Base-by-base conservation (phyloP, 2,113 vertebrate genomes). In the Carollia perspicillata region DNA sequence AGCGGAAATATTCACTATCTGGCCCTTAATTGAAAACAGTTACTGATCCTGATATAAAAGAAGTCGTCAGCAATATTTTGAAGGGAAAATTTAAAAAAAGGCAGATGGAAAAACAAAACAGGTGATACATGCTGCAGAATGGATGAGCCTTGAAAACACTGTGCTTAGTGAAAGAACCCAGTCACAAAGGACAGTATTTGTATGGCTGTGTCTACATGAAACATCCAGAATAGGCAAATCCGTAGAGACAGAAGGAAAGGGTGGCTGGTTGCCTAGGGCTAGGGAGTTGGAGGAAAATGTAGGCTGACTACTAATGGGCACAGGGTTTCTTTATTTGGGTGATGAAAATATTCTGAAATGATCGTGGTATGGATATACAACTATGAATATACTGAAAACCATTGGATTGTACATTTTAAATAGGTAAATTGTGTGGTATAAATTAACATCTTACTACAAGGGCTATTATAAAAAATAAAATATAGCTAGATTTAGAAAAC, bases 291-390 rank as follows among this genome's bases (percentile, higher is more conserved):
- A 90, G n/a, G 65, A 65, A 90, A 89, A n/a, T 65, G 28, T 16
- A 14, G 51, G 74, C 13, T 89, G 37, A 80, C 40, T 79, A 4
- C 30, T 89, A 28, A 77, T 86, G 20, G 20, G 10, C 23, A 72
- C 84, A 84, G 9, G 28, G 17, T 91, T 95, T 90, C 79, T 91
- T 93, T 78, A 68, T 49, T 74, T 13, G 20, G 11, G 4, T 83
- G 5, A 74, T 96, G 68, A 94, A 93, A 94, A 55, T 93, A 49
- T 26, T 74, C 37, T 95, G 63, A 93, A 93, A 28, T 60, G 60
- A 77, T 86, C 40, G 55, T 90, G 5, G 37, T 88, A 69, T 89
- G 40, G 37, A 14, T 77, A 1, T 35, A 33, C 49, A 83, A 49
- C 30, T 88, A 60, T 92, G 55, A 79, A 68, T 84, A 79, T 55